Conservation (phyloP, 1,140 invertebrate genomes). For the Melitaea cinxia region DNA sequence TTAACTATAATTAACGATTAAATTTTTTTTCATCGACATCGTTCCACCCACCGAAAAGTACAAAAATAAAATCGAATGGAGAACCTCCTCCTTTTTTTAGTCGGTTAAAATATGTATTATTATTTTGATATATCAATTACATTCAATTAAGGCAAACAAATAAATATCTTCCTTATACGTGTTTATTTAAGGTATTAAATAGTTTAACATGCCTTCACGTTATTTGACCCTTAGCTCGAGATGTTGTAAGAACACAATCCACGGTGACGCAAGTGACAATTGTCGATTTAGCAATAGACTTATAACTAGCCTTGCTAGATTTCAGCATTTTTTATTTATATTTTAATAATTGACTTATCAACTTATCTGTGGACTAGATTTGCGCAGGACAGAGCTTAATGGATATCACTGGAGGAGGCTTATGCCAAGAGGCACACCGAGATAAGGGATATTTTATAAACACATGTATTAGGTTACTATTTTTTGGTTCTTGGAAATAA, state of each 20-base stretch:
- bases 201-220: background rate
- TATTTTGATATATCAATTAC: background rate
- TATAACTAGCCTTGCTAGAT: background rate
- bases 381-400: too few relatives aligned
- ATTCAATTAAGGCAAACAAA: background rate
- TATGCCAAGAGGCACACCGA: too few relatives aligned
- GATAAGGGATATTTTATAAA: too few relatives aligned
- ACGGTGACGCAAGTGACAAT: conserved; percentile 11
- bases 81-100: too few relatives aligned
- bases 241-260: background rate
- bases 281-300: background rate
- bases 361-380: too few relatives aligned
- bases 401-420: too few relatives aligned
- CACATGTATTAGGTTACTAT: too few relatives aligned
- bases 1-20: too few relatives aligned
- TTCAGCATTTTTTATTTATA: background rate
- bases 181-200: background rate
- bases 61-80: too few relatives aligned
- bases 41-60: too few relatives aligned
- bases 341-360: background rate
- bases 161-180: background rate
- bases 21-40: too few relatives aligned
- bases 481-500: too few relatives aligned
- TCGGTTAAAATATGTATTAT: background rate
- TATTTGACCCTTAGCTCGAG: conserved; percentile 5